phyloP scores from a whole-genome alignment of 2,113 vertebrate genomes.

The Enhydra lutris region DNA sequence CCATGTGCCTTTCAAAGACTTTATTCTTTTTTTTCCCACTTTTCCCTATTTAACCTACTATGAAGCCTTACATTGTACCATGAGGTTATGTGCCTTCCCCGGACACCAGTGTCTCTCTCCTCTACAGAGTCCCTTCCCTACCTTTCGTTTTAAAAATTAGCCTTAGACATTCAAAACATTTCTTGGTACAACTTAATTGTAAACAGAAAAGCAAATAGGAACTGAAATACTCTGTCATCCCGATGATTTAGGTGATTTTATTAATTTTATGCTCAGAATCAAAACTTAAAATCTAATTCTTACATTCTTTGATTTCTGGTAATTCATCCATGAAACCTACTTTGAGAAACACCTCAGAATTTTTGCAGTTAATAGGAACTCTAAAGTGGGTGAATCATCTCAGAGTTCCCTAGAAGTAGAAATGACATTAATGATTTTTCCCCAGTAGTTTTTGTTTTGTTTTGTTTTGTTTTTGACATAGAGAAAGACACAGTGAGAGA shows the following conservation, averaged over 20 bases:
- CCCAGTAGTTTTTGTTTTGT: too few species aligned
- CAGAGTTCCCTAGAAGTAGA: background rate
- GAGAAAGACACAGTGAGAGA: too few species aligned
- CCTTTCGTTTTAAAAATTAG: background rate
- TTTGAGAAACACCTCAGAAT: background rate
- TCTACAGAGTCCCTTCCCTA: background rate
- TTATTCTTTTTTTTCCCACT: background rate
- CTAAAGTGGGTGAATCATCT: background rate
- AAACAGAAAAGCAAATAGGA: background rate
- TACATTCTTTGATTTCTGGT: background rate
- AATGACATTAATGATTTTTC: background rate
- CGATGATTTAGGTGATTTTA: background rate
- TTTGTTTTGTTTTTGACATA: too few species aligned
- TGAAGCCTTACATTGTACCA: background rate
- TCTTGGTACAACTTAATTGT: background rate
- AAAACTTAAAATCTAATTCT: conserved; percentile 3
- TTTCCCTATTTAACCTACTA: background rate
- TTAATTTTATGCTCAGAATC: conserved; percentile 8
- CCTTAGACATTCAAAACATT: background rate
- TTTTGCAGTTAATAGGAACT: background rate
- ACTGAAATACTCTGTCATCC: background rate
- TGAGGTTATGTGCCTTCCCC: background rate
- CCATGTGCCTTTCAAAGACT: background rate
- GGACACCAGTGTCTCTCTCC: background rate
- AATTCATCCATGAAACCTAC: background rate